A percentile compares a stretch with the other conserved stretches of the same genome.
Conservation (phyloP, 2,113 vertebrate species). For the Brachyhypopomus occidentalis region DNA sequence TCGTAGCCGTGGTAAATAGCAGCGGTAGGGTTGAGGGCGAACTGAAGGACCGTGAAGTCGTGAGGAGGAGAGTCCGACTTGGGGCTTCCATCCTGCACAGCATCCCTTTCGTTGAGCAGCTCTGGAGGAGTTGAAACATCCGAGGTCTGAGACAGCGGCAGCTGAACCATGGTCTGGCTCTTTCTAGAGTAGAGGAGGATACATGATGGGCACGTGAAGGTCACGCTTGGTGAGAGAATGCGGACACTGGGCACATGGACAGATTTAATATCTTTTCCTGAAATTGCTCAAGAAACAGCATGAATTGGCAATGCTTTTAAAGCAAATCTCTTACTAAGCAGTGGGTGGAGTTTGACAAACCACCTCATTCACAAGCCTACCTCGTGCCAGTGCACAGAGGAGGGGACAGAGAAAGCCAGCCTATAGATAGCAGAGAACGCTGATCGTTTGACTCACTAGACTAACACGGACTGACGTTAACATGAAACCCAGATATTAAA, state of each 20-base stretch:
- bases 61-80: slow-evolving; percentile 50
- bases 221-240: background rate
- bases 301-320: no score
- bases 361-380: background rate
- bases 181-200: slow-evolving; percentile 29
- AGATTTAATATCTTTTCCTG: no score
- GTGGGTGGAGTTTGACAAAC: background rate
- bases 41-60: slow-evolving; percentile 69
- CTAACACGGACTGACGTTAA: background rate
- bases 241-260: background rate
- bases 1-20: slow-evolving; percentile 86
- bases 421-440: no score
- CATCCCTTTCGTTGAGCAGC: slow-evolving; percentile 65
- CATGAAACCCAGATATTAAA: background rate
- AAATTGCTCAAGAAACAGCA: no score
- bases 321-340: background rate
- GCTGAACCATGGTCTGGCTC: slow-evolving; percentile 84
- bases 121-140: slow-evolving; percentile 68
- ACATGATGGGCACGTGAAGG: background rate
- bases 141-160: slow-evolving; percentile 73
- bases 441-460: no score
- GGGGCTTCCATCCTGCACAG: slow-evolving; percentile 58
- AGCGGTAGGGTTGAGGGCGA: slow-evolving; percentile 71
- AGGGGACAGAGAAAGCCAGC: background rate
- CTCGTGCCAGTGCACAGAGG: background rate